Evolutionary conservation across 1,140 invertebrate species (phyloP), one percentile per base, ranked within the genome.

Genomic region (Odontomachus brunneus): DNA sequence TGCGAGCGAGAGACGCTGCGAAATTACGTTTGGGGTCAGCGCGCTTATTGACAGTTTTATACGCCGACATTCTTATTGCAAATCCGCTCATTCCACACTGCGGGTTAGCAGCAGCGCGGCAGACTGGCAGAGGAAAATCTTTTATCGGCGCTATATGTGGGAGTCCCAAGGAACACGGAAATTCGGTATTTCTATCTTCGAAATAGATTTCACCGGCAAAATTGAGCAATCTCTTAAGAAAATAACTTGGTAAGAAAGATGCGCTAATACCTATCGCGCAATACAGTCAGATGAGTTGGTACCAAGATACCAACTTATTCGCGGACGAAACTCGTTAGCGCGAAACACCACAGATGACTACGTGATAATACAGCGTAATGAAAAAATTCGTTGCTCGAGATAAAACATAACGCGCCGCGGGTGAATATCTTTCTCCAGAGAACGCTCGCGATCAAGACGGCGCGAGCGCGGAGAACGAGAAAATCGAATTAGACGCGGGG

Each of bases 1-100:
- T 78, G 84, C 85, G 71, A 80, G 85, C 85, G 57, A 83, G 81
- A 83, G 71, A 82, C 78, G 81, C 22, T 86, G 62, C 76, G 83
- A 89, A 90, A 91, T 90, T 88, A 90, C 86, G 74, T 89, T 88
- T 85, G 88, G 85, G 88, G 89, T 91, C 90, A 91, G 88, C 84
- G 87, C 81, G 84, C 82, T 92, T 91, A 90, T 91, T 87, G 91
- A 91, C 91, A 91, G 88, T 88, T 91, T 90, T 90, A 91, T 90
- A 89, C 75, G 78, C 60, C 81, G 83, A 85, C 88, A 88, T 89
- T 90, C 85, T 90, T 91, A 90, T 90, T 91, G 88, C 85, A 84
- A 90, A 91, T 91, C 89, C 86, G 74, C 74, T 75, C 86, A 69
- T 86, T 63, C 84, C 75, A 86, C 66, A 76, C 65, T 69, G 65